These are phyloP conservation scores for Frieseomelitta varia DNA, from an alignment of 1,140 invertebrate genomes.

Conservation along the genomic window DNA sequence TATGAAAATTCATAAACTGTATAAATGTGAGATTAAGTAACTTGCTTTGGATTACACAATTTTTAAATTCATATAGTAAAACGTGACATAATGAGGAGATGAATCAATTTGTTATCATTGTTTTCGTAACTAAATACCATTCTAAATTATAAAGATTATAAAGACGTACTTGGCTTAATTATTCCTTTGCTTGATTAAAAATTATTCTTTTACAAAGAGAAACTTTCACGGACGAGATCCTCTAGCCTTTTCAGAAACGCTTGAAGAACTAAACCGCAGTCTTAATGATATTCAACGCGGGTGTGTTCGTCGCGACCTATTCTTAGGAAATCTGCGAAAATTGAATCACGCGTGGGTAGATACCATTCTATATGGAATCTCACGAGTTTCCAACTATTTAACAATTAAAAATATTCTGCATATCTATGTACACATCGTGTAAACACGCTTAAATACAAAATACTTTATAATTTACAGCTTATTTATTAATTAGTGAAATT, in stretches of 20 bases:
- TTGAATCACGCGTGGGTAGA: constrained; percentile 42
- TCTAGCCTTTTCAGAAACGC: constrained; percentile 60
- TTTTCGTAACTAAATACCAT: not conserved
- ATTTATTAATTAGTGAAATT: not conserved
- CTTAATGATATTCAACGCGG: constrained; percentile 58
- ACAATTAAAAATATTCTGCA: constrained; percentile 4
- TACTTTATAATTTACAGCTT: not conserved
- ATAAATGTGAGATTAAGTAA: not conserved
- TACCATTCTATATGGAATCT: constrained; percentile 15
- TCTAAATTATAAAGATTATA: not conserved
- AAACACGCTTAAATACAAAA: not conserved
- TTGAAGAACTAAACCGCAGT: constrained; percentile 62
- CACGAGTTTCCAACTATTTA: constrained; percentile 10
- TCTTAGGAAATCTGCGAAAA: constrained; percentile 70
- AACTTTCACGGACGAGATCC: not conserved
- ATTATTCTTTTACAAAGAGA: not conserved
- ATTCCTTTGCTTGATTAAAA: not conserved
- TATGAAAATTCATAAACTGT: not conserved
- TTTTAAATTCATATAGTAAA: not conserved
- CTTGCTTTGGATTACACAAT: not conserved
- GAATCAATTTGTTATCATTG: not conserved
- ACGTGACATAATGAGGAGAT: not conserved
- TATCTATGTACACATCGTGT: not conserved
- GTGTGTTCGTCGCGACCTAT: constrained; percentile 62
- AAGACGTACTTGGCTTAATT: not conserved